Evolutionary conservation across 1,140 invertebrate species (phyloP), one percentile per base, ranked within the genome.

Genomic region (Episyrphus balteatus): DNA sequence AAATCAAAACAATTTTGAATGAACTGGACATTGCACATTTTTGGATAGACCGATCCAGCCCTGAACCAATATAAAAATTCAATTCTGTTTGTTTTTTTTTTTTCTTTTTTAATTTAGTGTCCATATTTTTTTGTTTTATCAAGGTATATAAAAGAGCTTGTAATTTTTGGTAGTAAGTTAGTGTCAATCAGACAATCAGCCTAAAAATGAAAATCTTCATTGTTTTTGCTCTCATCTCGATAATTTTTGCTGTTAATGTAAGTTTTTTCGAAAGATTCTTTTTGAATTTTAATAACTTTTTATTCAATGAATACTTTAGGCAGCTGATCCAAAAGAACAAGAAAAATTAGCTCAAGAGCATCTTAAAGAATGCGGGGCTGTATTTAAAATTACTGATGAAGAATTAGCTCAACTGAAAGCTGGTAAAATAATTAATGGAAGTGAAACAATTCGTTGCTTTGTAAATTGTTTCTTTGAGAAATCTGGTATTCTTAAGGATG

Each of bases 381-480:
- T 61, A 17, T 21, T 61, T 15, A 51, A 44, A 0, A 49, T 61
- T 3, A 61, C 45, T 46, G 58, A 61, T 31, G 59, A 56, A 17
- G 58, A 61, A 39, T 30, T 31, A 9, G 51, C 52, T 47, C 59
- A 55, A 50, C 43, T 61, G 17, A 59, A 59, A 49, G 54, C 52
- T 53, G 59, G 52, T 52, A 54, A 61, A 38, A 59, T 59, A 37
- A 55, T 48, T 31, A 44, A 55, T 9, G 59, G 59, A 44, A 61
- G 42, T n/a, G 59, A 61, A 47, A 59, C 61, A 32, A 57, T 61
- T 21, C 61, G 61, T 40, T 61, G 58, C 48, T 61, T 61, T 42
- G 56, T 55, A 52, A 61, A 61, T 51, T 61, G 58, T 42, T 61
- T 61, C 55, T 61, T 59, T 40, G 58, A 61, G 40, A 56, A 59